A percentile compares a stretch with the other conserved stretches of the same genome.
Evolutionary conservation across 2,113 vertebrate species (phyloP).

Genomic region (Podocnemis expansa): DNA sequence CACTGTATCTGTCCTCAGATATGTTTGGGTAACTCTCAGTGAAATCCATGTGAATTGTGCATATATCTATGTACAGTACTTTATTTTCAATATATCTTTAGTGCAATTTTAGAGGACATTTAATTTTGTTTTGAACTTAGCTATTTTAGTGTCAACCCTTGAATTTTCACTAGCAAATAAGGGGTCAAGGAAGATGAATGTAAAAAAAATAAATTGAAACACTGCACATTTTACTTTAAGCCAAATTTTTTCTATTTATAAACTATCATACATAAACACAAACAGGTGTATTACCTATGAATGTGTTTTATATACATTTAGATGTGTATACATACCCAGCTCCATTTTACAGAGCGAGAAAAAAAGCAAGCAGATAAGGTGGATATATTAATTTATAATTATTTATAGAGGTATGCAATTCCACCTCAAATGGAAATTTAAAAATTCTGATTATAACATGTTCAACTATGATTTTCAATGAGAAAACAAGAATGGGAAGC

Average conservation of each 20-base stretch:
- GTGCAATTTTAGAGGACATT: not conserved
- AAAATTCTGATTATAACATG: slow-evolving; percentile 58
- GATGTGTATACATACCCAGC: not conserved
- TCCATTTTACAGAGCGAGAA: not conserved
- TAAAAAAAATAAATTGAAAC: not conserved
- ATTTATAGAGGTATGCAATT: slow-evolving; percentile 50
- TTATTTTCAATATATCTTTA: not conserved
- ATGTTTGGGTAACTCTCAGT: not conserved
- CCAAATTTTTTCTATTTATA: not conserved
- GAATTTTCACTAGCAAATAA: not conserved
- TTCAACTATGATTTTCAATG: slow-evolving; percentile 43
- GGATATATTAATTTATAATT: slow-evolving; percentile 42
- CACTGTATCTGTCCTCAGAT: not conserved
- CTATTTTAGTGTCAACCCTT: not conserved
- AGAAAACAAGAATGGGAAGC: slow-evolving; percentile 57
- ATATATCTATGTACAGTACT: not conserved
- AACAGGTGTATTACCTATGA: slow-evolving; percentile 10
- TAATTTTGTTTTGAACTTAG: not conserved
- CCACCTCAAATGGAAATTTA: not conserved
- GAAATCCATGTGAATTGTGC: not conserved
- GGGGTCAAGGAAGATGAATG: not conserved
- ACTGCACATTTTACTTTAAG: not conserved
- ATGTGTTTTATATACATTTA: slow-evolving; percentile 11
- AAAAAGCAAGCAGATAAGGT: slow-evolving; percentile 23
- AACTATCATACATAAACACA: not conserved